phyloP scores from a whole-genome alignment of 1,140 invertebrate species.

The Pararge aegeria region DNA sequence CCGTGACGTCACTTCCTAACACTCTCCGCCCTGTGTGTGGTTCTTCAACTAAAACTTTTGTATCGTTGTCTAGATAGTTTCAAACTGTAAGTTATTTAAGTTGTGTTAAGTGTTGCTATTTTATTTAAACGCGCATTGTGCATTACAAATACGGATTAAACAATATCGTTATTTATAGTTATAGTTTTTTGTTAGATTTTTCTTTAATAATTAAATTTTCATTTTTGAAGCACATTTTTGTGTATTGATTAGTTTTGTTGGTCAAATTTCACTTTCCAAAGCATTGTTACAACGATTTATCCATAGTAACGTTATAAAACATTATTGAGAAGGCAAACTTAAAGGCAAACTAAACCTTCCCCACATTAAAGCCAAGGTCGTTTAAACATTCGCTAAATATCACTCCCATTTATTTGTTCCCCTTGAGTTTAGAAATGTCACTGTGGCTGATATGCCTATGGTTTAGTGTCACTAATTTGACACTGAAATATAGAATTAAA shows the following conservation, averaged over 20 bases:
- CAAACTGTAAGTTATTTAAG: slow-evolving; percentile 47
- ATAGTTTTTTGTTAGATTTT: too few relatives aligned
- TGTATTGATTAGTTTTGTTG: not conserved
- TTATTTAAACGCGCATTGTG: slow-evolving; percentile 23
- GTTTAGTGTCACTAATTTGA: slow-evolving; percentile 71
- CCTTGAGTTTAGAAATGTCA: slow-evolving; percentile 75
- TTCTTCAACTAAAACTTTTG: slow-evolving; percentile 56
- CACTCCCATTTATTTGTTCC: slow-evolving; percentile 73
- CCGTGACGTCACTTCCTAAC: slow-evolving; percentile 61
- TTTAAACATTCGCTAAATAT: slow-evolving; percentile 70
- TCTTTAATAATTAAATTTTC: too few relatives aligned
- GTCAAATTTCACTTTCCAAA: not conserved
- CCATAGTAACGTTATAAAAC: slow-evolving; percentile 18
- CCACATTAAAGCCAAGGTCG: slow-evolving; percentile 62
- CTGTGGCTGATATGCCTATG: slow-evolving; percentile 66
- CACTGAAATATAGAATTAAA: slow-evolving; percentile 72
- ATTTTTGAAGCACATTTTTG: too few relatives aligned
- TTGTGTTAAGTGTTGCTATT: slow-evolving; percentile 47
- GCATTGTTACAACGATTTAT: slow-evolving; percentile 2
- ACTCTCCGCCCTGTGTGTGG: slow-evolving; percentile 34
- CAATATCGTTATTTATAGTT: too few relatives aligned
- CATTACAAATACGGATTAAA: too few relatives aligned
- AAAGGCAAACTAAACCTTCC: slow-evolving; percentile 47
- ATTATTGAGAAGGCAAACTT: slow-evolving; percentile 51
- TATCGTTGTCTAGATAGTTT: slow-evolving; percentile 61